Evolutionary conservation across 2,888 invertebrate species (phyloP).

Genomic region (Apamea crenata): DNA sequence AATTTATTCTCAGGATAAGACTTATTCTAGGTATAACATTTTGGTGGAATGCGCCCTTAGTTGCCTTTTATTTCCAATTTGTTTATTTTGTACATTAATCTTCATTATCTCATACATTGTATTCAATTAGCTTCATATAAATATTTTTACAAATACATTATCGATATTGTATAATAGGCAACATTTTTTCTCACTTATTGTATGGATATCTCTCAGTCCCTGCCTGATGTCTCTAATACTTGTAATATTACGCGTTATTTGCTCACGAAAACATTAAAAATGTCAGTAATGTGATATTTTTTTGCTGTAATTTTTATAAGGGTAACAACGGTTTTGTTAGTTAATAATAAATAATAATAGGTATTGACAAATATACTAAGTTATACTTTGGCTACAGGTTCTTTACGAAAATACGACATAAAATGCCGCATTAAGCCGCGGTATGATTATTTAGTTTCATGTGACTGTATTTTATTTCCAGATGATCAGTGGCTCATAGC

Average conservation of each 20-base stretch:
- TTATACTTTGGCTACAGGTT: not conserved
- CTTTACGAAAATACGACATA: not conserved
- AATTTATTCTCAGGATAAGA: not conserved
- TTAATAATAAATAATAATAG: too few relatives aligned
- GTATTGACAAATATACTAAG: not conserved
- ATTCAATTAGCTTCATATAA: not conserved
- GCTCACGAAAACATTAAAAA: not conserved
- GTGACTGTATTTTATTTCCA: conserved; percentile 68
- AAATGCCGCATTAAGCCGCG: too few relatives aligned
- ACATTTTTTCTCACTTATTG: not conserved
- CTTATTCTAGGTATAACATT: not conserved
- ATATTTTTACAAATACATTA: too few relatives aligned
- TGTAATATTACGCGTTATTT: too few relatives aligned
- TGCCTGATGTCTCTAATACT: too few relatives aligned
- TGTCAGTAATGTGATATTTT: not conserved
- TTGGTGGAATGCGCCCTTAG: not conserved
- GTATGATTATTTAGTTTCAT: not conserved
- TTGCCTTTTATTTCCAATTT: not conserved
- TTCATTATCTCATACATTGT: not conserved
- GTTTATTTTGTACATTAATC: not conserved
- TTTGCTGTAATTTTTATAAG: too few relatives aligned
- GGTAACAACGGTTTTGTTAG: not conserved
- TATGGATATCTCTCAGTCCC: not conserved
- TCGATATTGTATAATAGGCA: not conserved
- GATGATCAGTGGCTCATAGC: conserved; percentile 90